These are phyloP conservation scores for Adelges cooleyi DNA, from an alignment of 1,140 invertebrate species.

Conservation along the genomic window DNA sequence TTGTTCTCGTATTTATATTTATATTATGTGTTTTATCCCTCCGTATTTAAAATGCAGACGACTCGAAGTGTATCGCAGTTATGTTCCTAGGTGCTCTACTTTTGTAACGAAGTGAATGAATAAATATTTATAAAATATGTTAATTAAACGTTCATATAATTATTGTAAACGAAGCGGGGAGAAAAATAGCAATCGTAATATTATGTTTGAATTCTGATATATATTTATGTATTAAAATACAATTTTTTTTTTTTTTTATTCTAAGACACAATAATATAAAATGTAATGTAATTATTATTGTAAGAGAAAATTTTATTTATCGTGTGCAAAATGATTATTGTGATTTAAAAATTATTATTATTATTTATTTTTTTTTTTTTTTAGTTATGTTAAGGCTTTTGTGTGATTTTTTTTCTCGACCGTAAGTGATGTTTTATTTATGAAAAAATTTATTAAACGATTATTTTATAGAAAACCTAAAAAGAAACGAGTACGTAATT, in stretches of 20 bases:
- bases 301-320: background rate
- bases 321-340: slow-evolving; percentile 21
- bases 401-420: slow-evolving; percentile 21
- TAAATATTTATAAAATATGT: slow-evolving; percentile 2
- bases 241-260: background rate
- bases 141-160: background rate
- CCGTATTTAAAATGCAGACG: slow-evolving; percentile 6
- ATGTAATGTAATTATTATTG: too few relatives aligned
- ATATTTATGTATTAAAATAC: background rate
- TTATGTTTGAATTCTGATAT: background rate
- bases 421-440: slow-evolving; percentile 25
- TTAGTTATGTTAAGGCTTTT: slow-evolving; percentile 12
- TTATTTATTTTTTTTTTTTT: too few relatives aligned
- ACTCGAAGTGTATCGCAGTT: slow-evolving; percentile 13
- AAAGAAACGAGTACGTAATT: background rate
- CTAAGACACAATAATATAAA: too few relatives aligned
- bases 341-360: slow-evolving; percentile 22
- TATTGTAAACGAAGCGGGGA: too few relatives aligned
- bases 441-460: slow-evolving; percentile 24
- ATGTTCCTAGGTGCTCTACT: slow-evolving; percentile 27
- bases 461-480: slow-evolving; percentile 15
- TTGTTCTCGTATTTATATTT: background rate
- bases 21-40: too few relatives aligned
- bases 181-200: background rate
- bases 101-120: slow-evolving; percentile 4